Evolutionary conservation across 2,113 vertebrate genomes (phyloP), one percentile per base, ranked within the genome.

Genomic region (Istiophorus platypterus): DNA sequence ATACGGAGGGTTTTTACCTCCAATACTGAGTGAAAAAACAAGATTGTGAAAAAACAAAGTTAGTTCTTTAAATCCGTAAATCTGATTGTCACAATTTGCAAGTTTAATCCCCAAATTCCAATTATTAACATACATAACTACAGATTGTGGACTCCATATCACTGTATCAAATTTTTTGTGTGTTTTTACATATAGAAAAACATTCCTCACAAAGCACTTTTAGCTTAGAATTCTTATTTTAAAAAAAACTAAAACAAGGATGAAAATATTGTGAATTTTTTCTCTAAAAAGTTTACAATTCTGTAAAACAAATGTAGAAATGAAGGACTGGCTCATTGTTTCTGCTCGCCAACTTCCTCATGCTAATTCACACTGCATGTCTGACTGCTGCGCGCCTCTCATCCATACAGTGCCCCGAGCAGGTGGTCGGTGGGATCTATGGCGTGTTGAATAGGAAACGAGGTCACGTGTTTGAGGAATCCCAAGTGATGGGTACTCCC

Each of bases 381-480:
- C 24, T 66, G 57, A 47, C 20, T 27, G 2, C 27, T 68, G 37
- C 65, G 37, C 52, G 27, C 13, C 10, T 73, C 17, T 39, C 62
- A 11, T 52, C 41, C 9, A 0, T 24, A 22, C 72, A 99, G 97
- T 99, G 97, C 84, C 97, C 97, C 0, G 97, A 98, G 81, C 96
- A 96, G 58, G 97, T 97, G 57, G 97, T 99, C 0, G 97, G 98
- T 1, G 97, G 97, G 8, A 99, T 98, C 91, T 99, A 99, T 0
- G 96, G 97, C 0, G 97, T 98, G 54, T 86, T 99, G 81, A 99
- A 98, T 92, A 95, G 96, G 89, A 99, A 98, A 76, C 95, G 97
- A 51, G 97, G 97, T 26, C 97, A 99, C 0, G 97, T 99, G 14
- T 98, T 99, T 0, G 97, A 99, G 89, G 98, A 99, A 89, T 95